Percentiles rank a stretch among this genome's conserved stretches.
Conservation (phyloP, 2,888 invertebrate genomes). For the Epinotia nisella region DNA sequence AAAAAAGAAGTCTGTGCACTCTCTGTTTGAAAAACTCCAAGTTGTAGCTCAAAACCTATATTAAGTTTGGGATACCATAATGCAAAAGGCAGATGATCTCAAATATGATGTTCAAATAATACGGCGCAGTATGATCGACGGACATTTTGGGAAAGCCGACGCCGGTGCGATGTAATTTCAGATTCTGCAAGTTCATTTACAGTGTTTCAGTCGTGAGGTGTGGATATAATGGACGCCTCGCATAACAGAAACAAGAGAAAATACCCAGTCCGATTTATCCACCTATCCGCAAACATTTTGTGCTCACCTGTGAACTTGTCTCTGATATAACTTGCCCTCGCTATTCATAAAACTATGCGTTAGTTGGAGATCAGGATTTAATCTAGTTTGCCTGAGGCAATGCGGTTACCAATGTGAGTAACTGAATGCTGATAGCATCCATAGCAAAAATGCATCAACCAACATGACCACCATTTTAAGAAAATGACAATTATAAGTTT, state of each 20-base stretch:
- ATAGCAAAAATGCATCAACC: too few relatives aligned
- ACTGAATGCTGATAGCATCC: too few relatives aligned
- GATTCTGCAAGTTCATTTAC: slow-evolving; percentile 17
- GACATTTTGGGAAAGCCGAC: not conserved
- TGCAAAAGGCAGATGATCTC: too few relatives aligned
- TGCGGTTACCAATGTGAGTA: too few relatives aligned
- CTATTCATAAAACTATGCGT: not conserved
- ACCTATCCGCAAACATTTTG: not conserved
- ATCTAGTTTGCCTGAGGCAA: not conserved
- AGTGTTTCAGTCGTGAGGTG: slow-evolving; percentile 8
- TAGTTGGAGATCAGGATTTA: not conserved
- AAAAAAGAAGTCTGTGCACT: too few relatives aligned
- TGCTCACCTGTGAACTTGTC: not conserved
- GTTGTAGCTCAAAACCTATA: too few relatives aligned
- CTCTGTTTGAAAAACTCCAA: too few relatives aligned
- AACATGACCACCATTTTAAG: too few relatives aligned
- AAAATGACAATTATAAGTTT: too few relatives aligned
- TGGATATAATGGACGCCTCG: slow-evolving; percentile 24
- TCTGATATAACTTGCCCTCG: not conserved
- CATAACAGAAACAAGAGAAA: slow-evolving; percentile 28
- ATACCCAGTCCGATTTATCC: not conserved
- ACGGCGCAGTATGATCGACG: too few relatives aligned
- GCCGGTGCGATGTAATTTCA: slow-evolving; percentile 22
- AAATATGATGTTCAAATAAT: too few relatives aligned
- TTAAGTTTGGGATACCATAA: too few relatives aligned